A percentile compares a stretch with the other conserved stretches of the same genome.
Evolutionary conservation across 1,140 invertebrate species (phyloP).

Genomic region (Phocides pigmalion): DNA sequence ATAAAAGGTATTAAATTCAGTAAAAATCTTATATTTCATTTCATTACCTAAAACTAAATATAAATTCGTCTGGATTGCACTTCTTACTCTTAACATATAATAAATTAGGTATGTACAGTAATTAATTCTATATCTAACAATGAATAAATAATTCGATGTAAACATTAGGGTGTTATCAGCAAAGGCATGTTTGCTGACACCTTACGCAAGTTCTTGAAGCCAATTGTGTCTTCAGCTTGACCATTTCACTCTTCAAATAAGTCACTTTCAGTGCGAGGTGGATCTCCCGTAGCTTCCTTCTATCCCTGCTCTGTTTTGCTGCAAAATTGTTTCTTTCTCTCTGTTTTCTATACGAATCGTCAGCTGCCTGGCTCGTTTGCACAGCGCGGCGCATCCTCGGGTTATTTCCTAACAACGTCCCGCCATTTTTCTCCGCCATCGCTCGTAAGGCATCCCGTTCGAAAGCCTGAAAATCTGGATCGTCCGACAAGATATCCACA

Average conservation of each 20-base stretch:
- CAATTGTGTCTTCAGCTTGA: conserved; percentile 37
- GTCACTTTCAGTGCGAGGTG: conserved; percentile 95
- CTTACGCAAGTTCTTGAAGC: conserved; percentile 34
- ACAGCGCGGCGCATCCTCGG: conserved; percentile 86
- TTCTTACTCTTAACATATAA: conserved; percentile 15
- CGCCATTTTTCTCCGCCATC: conserved; percentile 85
- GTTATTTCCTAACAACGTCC: conserved; percentile 84
- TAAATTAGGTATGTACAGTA: conserved; percentile 25
- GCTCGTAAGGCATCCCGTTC: conserved; percentile 86
- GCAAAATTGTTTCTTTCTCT: conserved; percentile 97
- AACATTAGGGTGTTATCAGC: conserved; percentile 29
- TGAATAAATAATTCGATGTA: conserved; percentile 28
- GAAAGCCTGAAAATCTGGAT: conserved; percentile 87
- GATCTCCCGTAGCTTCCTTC: conserved; percentile 94
- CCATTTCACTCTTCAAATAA: conserved; percentile 84
- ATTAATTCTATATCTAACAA: conserved; percentile 1
- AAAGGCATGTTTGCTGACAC: conserved; percentile 42
- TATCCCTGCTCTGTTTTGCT: conserved; percentile 96
- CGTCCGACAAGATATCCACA: conserved; percentile 56
- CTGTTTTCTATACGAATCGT: conserved; percentile 94
- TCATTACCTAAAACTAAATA: background rate
- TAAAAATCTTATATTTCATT: conserved; percentile 16
- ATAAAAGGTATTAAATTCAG: background rate
- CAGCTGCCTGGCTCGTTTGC: conserved; percentile 61
- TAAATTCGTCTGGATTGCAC: conserved; percentile 26